Percentiles rank a stretch among this genome's conserved stretches.
Conservation (phyloP, 2,888 invertebrate species). For the Ophion ventricosus region DNA sequence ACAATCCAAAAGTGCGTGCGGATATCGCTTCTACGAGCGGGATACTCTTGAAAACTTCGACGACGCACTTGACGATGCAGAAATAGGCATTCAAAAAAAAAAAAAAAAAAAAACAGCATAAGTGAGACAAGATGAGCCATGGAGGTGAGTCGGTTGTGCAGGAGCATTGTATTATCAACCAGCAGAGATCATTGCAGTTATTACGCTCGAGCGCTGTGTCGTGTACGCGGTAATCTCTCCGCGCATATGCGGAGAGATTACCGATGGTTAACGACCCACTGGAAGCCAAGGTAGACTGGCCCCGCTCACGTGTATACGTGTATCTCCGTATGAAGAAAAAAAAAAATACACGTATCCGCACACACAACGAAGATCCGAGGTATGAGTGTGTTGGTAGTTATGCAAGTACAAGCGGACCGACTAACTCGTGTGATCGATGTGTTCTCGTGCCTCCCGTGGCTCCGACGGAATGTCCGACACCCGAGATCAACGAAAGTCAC, state of each 20-base stretch:
- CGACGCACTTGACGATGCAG: constrained; percentile 1
- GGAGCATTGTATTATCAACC: constrained; percentile 52
- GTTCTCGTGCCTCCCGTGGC: constrained; percentile 60
- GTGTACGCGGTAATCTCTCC: too few species aligned
- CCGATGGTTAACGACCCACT: constrained; percentile 53
- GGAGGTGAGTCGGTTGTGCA: constrained; percentile 17
- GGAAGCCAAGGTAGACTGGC: constrained; percentile 47
- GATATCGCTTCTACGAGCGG: not conserved
- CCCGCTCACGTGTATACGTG: constrained; percentile 1
- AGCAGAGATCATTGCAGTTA: constrained; percentile 37
- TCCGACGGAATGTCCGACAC: constrained; percentile 61
- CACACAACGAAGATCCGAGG: not conserved
- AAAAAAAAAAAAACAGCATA: not conserved
- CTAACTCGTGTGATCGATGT: constrained; percentile 60
- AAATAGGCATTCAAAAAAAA: too few species aligned
- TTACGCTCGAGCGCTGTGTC: constrained; percentile 6
- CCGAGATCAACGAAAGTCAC: constrained; percentile 59
- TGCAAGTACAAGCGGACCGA: constrained; percentile 3
- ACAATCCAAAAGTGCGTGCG: not conserved
- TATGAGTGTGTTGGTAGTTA: constrained; percentile 7
- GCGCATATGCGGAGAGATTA: constrained; percentile 31
- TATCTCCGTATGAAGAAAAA: not conserved
- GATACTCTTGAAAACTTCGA: not conserved
- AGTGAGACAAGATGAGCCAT: not conserved
- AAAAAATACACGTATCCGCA: not conserved